Conservation (phyloP, 2,888 invertebrate species). For the Campopleginae sp. region DNA sequence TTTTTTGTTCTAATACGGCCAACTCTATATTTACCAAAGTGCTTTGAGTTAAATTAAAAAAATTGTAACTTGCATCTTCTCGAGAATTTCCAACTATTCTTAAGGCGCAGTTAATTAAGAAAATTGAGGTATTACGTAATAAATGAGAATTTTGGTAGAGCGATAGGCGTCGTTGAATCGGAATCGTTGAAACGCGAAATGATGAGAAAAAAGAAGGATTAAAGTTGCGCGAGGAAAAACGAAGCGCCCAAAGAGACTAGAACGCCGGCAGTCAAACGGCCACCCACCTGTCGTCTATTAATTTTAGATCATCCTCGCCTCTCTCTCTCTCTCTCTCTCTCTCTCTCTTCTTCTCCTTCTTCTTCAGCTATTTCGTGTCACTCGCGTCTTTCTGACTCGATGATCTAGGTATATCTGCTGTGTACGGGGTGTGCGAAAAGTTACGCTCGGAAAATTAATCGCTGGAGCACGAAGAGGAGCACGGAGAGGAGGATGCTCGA, state of each 20-base stretch:
- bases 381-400: constrained; percentile 51
- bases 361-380: constrained; percentile 53
- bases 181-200: constrained; percentile 40
- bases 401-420: background rate
- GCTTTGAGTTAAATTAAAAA: too few species aligned
- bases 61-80: too few species aligned
- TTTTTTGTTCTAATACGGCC: too few species aligned
- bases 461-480: background rate
- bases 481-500: too few species aligned
- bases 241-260: constrained; percentile 31
- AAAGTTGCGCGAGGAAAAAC: constrained; percentile 21
- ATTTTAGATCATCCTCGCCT: constrained; percentile 64
- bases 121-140: constrained; percentile 36
- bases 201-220: constrained; percentile 20
- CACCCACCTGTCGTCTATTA: constrained; percentile 68
- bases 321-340: constrained; percentile 61
- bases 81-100: background rate
- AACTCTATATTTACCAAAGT: too few species aligned
- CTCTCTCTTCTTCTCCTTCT: too few species aligned
- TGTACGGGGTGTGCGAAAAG: background rate
- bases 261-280: constrained; percentile 57
- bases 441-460: background rate
- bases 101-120: constrained; percentile 47
- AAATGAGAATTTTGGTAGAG: constrained; percentile 34
- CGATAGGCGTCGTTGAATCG: constrained; percentile 48